Evolutionary conservation across 2,888 invertebrate species (phyloP), one percentile per base, ranked within the genome.

Genomic region (Xestia rhomboidea): DNA sequence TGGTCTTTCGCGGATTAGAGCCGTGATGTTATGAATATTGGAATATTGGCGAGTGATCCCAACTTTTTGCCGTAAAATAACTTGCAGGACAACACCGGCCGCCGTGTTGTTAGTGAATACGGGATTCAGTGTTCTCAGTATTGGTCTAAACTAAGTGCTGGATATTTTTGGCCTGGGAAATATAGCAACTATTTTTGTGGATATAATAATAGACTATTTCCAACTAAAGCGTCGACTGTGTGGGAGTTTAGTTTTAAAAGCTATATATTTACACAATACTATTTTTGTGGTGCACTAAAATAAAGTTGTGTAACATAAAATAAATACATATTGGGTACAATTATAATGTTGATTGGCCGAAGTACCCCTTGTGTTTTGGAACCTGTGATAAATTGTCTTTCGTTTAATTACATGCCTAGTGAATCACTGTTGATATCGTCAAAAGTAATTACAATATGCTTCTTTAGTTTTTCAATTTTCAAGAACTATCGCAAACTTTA

Each of bases 271-370:
- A 24, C 11, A 24, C 2, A 46, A 60, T 38, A 27, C 38, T 27
- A 60, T 73, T 57, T 72, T 71, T 38, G 10, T n/a, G n/a, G 1
- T 34, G 15, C 15, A 57, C 44, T 44, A 11, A 71, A 71, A 54
- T 71, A 30, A n/a, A 27, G 8, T 30, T 60, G 57, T 30, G 30
- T 60, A 27, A 30, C 57, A 60, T 0, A 30, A 27, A 30, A 27
- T 27, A 54, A 54, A 51, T 24, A 51, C 51, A 11, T n/a, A 49
- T 49, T 49, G 49, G 49, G 21, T 49, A 49, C 49, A 34, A 34
- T 34, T 6, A 6, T 49, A 54, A 51, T 51, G 51, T 51, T 54
- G 4, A 54, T n/a, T 54, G n/a, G n/a, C 54, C 13, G 54, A n/a
- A n/a, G 54, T 54, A 10, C n/a, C 4, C 10, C 10, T 54, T n/a